Conservation (phyloP, 2,888 invertebrate genomes). For the Eucera pruinosa region DNA sequence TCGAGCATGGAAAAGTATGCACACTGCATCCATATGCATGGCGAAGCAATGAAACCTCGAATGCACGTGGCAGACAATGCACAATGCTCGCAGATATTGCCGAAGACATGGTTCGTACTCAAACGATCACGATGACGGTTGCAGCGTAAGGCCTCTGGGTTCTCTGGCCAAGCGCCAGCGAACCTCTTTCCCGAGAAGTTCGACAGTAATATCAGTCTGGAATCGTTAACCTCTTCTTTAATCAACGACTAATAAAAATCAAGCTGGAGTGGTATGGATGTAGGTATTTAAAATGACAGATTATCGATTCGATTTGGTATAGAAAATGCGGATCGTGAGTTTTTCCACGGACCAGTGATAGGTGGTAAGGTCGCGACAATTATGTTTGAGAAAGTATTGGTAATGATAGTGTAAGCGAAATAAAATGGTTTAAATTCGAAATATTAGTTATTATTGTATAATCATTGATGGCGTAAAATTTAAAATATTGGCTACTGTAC, state of each 20-base stretch:
- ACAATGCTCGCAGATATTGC: constrained; percentile 71
- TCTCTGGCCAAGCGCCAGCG: constrained; percentile 38
- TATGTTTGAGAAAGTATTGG: too few relatives aligned
- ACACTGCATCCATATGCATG: constrained; percentile 69
- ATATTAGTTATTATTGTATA: too few relatives aligned
- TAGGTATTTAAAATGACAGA: not conserved
- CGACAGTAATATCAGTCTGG: constrained; percentile 12
- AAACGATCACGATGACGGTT: constrained; percentile 63
- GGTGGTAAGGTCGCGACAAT: too few relatives aligned
- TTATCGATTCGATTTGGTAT: not conserved
- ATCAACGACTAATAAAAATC: constrained; percentile 33
- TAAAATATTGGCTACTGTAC: too few relatives aligned
- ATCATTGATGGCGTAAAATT: too few relatives aligned
- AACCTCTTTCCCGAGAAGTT: constrained; percentile 33
- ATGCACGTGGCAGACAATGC: constrained; percentile 69
- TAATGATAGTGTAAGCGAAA: too few relatives aligned
- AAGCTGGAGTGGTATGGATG: not conserved
- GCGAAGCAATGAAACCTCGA: constrained; percentile 39
- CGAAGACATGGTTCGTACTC: constrained; percentile 48
- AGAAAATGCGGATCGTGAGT: too few relatives aligned
- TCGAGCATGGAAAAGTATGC: constrained; percentile 49
- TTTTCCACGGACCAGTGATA: not conserved
- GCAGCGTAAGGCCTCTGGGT: constrained; percentile 41
- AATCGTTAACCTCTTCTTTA: constrained; percentile 28
- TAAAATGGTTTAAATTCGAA: too few relatives aligned